Evolutionary conservation across 1,140 invertebrate genomes (phyloP).

Genomic region (Laodelphax striatellus): DNA sequence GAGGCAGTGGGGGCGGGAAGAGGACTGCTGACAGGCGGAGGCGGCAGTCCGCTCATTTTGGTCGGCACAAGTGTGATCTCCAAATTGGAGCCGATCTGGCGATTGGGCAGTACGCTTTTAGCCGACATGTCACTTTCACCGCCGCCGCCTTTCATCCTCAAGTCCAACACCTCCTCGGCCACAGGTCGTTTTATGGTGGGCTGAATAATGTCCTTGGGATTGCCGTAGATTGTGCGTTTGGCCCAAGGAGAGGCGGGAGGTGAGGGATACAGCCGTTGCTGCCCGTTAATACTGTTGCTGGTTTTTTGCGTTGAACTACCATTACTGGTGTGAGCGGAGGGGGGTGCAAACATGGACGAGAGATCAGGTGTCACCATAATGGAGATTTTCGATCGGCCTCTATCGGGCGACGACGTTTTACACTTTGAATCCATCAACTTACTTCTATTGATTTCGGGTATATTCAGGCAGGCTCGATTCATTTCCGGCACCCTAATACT

Average conservation of each 20-base stretch:
- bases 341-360: slow-evolving; percentile 27
- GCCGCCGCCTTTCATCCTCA: slow-evolving; percentile 22
- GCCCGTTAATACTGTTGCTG: slow-evolving; percentile 14
- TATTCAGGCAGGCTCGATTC: not conserved
- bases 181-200: slow-evolving; percentile 27
- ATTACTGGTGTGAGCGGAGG: too few species aligned
- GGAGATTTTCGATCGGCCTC: slow-evolving; percentile 28
- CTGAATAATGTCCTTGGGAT: slow-evolving; percentile 50
- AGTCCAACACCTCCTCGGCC: slow-evolving; percentile 28
- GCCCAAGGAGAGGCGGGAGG: not conserved
- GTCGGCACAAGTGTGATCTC: slow-evolving; percentile 45
- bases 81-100: slow-evolving; percentile 38
- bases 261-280: slow-evolving; percentile 12
- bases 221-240: slow-evolving; percentile 51
- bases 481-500: not conserved
- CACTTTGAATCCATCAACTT: not conserved
- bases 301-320: not conserved
- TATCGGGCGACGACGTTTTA: slow-evolving; percentile 4
- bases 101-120: slow-evolving; percentile 16
- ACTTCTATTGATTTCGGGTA: not conserved
- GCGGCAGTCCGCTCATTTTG: slow-evolving; percentile 22
- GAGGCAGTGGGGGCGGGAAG: not conserved
- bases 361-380: slow-evolving; percentile 42
- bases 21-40: slow-evolving; percentile 23
- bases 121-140: slow-evolving; percentile 19